Base-by-base conservation (phyloP, 30 jellyfish, hydroid and myxozoan genomes). In the Sanderia malayensis region DNA sequence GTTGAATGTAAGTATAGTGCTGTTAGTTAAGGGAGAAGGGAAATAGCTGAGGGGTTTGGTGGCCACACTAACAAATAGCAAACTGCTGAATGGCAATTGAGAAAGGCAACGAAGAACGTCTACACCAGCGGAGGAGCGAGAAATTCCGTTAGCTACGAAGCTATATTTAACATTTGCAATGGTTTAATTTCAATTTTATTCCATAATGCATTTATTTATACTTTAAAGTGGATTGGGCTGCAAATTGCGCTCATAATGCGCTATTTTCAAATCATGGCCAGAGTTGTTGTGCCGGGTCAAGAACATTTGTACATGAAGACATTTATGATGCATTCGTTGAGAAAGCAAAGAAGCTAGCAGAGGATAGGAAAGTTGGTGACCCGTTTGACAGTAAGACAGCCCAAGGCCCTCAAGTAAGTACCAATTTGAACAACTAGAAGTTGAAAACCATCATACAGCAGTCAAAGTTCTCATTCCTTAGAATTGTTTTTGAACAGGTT, bases 231-330 rank as follows among this genome's bases (percentile, higher is more conserved):
- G 87, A 83, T 24, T 73, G 95, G 91, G 98, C 98, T 9, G 98
- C 92, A 2, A 80, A 77, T 60, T 55, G 81, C 55, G 98, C 98
- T 2, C 96, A 90, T 52, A 71, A 72, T 32, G 98, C 96, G 23
- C 24, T 90, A 29, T 74, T 90, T 62, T 82, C 79, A 8, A 90
- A 90, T 78, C 94, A 83, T 61, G 98, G 98, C 4, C 98, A 90
- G 46, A 83, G 64, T 79, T 90, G 98, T 57, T 90, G 98, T 72
- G 98, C 98, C 23, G 98, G 94, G 1, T 82, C 98, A 6, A 86
- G 95, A 44, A 90, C 98, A 19, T 90, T 90, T 66, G 98, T 90
- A 31, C 98, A 90, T 63, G 94, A 90, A 74, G 92, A 83, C 33
- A 90, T 90, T 19, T 90, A 90, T 64, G 98, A 90, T 28, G 44